A percentile compares a stretch with the other conserved stretches of the same genome.
phyloP scores from a whole-genome alignment of 2,888 invertebrate species.

The Scaptomyza polygonia region DNA sequence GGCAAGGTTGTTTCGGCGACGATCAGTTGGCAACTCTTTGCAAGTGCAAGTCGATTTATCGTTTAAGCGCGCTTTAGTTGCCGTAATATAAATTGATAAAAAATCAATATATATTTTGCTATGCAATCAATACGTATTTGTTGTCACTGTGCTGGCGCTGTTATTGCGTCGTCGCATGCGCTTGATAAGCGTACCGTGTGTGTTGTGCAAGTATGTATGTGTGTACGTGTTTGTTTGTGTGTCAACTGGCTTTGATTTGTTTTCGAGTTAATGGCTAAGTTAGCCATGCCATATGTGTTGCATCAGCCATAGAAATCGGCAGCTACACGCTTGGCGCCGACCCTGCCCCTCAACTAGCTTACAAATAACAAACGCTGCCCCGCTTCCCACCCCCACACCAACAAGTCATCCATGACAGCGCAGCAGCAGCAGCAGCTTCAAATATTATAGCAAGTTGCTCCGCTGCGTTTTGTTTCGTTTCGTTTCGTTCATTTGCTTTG shows the following conservation, averaged over 20 bases:
- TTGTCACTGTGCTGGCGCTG: constrained; percentile 53
- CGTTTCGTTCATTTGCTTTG: constrained; percentile 31
- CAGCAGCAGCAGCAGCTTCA: constrained; percentile 48
- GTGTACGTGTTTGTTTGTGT: constrained; percentile 37
- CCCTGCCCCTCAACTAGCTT: constrained; percentile 47
- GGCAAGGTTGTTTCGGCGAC: constrained; percentile 4
- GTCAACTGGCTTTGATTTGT: constrained; percentile 72
- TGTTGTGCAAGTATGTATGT: constrained; percentile 28
- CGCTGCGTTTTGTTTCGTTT: constrained; percentile 49
- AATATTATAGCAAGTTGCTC: constrained; percentile 52
- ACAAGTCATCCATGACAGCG: background rate
- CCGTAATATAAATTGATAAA: constrained; percentile 15
- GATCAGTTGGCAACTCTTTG: constrained; percentile 1
- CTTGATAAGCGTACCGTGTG: constrained; percentile 58
- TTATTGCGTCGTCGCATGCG: constrained; percentile 74
- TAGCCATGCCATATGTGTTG: constrained; percentile 59
- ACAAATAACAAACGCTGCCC: constrained; percentile 1
- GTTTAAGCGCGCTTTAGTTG: background rate
- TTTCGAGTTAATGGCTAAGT: constrained; percentile 37
- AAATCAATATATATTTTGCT: background rate
- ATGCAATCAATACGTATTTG: constrained; percentile 26
- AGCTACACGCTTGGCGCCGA: constrained; percentile 61
- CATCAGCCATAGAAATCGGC: constrained; percentile 76
- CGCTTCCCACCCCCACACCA: constrained; percentile 30
- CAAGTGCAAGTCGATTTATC: background rate